phyloP scores from a whole-genome alignment of 1,140 invertebrate genomes.

The Brachionus koreanus region DNA sequence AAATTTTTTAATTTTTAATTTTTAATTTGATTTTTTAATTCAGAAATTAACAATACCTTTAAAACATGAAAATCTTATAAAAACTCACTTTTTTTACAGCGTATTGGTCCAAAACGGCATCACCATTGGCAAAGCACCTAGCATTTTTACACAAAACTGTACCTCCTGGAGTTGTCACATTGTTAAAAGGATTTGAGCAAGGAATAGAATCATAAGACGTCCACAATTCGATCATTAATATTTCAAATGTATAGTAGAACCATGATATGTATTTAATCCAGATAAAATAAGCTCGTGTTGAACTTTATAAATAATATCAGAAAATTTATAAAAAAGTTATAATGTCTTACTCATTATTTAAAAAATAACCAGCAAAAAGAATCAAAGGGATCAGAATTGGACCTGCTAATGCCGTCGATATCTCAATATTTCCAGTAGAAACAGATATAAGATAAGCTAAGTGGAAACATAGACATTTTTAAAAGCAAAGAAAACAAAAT shows the following conservation, averaged over 20 bases:
- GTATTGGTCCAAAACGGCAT: not conserved
- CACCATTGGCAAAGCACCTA: not conserved
- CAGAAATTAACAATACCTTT: no score
- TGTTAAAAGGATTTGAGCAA: slow-evolving; percentile 12
- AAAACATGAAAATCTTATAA: not conserved
- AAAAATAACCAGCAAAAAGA: slow-evolving; percentile 89
- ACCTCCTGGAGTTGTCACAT: not conserved
- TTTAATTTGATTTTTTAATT: no score
- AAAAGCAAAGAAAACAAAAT: not conserved
- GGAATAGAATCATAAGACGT: not conserved
- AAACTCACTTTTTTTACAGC: not conserved
- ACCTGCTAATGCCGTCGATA: slow-evolving; percentile 77
- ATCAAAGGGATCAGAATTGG: slow-evolving; percentile 86
- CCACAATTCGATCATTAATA: slow-evolving; percentile 25
- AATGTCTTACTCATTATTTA: slow-evolving; percentile 66
- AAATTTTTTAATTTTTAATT: no score
- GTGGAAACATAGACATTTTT: not conserved
- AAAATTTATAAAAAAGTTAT: not conserved
- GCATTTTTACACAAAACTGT: not conserved
- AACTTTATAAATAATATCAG: not conserved
- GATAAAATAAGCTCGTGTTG: slow-evolving; percentile 23
- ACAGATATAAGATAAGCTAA: slow-evolving; percentile 9
- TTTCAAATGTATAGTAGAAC: slow-evolving; percentile 38
- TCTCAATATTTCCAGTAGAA: not conserved
- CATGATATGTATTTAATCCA: slow-evolving; percentile 45